Percentiles rank a stretch among this genome's conserved stretches.
Conservation (phyloP, 2,797 vertebrate species). For the Monodelphis domestica region DNA sequence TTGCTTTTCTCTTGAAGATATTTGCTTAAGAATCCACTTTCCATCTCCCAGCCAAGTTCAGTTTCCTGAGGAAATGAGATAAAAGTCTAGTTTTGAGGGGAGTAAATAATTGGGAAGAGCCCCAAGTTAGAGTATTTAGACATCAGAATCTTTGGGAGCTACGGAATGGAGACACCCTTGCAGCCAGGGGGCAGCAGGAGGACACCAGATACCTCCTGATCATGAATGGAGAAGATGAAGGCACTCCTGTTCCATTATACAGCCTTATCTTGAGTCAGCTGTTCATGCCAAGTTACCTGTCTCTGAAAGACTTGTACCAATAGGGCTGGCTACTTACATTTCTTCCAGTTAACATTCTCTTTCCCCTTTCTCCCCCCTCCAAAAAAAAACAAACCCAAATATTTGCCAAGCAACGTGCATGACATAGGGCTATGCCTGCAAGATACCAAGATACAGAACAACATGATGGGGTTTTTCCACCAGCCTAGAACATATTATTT, state of each 20-base stretch:
- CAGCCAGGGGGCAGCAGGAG: not conserved
- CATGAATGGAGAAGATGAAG: not conserved
- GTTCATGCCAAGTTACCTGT: not conserved
- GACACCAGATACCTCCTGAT: not conserved
- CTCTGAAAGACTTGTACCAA: not conserved
- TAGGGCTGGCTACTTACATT: not conserved
- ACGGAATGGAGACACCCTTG: not conserved
- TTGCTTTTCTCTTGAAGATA: not conserved
- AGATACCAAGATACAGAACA: not conserved
- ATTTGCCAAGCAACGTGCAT: not conserved
- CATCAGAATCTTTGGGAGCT: not conserved
- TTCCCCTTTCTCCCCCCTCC: not conserved
- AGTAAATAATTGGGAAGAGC: not conserved
- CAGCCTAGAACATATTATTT: not conserved
- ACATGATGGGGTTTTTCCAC: not conserved
- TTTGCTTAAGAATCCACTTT: not conserved
- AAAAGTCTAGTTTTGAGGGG: not conserved
- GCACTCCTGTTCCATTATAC: not conserved
- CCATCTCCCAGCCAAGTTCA: not conserved
- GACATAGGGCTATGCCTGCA: not conserved
- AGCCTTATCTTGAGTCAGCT: not conserved
- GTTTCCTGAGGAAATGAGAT: not conserved
- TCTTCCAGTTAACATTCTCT: not conserved
- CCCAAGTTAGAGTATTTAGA: not conserved
- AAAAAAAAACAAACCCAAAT: not conserved